phyloP scores from a whole-genome alignment of 2,888 invertebrate species.

The Pseudococcus jackbeardsleyi region DNA sequence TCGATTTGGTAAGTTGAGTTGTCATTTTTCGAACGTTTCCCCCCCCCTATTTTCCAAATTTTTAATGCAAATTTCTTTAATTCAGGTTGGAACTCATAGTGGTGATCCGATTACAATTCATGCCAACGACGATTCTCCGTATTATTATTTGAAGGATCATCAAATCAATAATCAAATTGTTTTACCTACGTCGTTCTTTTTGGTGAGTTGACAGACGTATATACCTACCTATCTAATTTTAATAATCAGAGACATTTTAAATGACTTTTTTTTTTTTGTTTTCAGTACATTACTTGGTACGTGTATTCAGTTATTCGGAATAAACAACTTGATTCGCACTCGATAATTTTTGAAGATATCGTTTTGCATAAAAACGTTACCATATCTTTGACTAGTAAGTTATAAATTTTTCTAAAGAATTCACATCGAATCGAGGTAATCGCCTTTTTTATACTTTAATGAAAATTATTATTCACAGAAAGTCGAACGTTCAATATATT shows the following conservation, averaged over 20 bases:
- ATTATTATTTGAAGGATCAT: slow-evolving; percentile 53
- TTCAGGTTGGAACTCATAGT: neutral
- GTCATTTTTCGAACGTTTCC: too few relatives aligned
- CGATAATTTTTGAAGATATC: slow-evolving; percentile 44
- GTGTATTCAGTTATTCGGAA: neutral
- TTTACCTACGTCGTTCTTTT: slow-evolving; percentile 50
- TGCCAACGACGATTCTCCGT: slow-evolving; percentile 38
- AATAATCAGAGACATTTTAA: too few relatives aligned
- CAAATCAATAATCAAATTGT: slow-evolving; percentile 42
- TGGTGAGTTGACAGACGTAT: slow-evolving; percentile 40
- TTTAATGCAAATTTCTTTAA: too few relatives aligned
- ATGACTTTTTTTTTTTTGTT: too few relatives aligned
- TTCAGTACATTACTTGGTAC: slow-evolving; percentile 56
- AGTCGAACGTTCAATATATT: neutral
- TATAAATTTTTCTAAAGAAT: neutral
- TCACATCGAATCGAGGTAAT: too few relatives aligned
- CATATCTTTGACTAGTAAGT: neutral
- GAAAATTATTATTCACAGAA: too few relatives aligned
- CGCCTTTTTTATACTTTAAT: too few relatives aligned
- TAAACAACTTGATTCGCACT: neutral
- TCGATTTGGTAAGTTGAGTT: neutral
- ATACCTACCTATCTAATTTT: too few relatives aligned
- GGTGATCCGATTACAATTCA: neutral
- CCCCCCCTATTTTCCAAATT: too few relatives aligned
- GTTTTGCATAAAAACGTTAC: neutral